Evolutionary conservation across 2,888 invertebrate genomes (phyloP).

Genomic region (Philhelius pedissequus): DNA sequence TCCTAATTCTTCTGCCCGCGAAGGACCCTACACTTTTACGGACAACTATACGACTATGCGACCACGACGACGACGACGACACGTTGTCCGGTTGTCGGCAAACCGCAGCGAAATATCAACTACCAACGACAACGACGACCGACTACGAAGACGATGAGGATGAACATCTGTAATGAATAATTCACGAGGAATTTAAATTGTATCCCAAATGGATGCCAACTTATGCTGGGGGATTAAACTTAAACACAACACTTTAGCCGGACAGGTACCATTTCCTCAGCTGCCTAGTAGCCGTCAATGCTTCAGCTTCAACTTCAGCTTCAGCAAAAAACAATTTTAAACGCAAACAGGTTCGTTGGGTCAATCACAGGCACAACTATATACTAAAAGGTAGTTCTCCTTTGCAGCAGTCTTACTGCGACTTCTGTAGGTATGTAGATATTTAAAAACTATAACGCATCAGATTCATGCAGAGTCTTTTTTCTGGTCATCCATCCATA

Average conservation of each 20-base stretch:
- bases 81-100: background rate
- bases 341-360: conserved; percentile 27
- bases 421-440: conserved; percentile 18
- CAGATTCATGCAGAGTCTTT: background rate
- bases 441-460: conserved; percentile 24
- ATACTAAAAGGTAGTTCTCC: background rate
- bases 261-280: conserved; percentile 34
- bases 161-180: conserved; percentile 60
- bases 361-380: conserved; percentile 5
- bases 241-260: conserved; percentile 55
- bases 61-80: background rate
- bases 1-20: conserved; percentile 2
- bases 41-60: background rate
- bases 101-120: background rate
- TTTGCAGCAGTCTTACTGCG: background rate
- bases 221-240: conserved; percentile 55
- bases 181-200: conserved; percentile 57
- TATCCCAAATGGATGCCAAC: conserved; percentile 49
- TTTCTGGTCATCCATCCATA: conserved; percentile 29
- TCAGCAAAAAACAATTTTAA: background rate
- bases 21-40: background rate
- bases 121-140: background rate
- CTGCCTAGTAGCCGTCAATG: background rate
- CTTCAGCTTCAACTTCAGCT: too few species aligned
- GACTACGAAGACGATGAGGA: conserved; percentile 16